Base-by-base conservation (phyloP, 2,797 vertebrate genomes). In the Merluccius polli region DNA sequence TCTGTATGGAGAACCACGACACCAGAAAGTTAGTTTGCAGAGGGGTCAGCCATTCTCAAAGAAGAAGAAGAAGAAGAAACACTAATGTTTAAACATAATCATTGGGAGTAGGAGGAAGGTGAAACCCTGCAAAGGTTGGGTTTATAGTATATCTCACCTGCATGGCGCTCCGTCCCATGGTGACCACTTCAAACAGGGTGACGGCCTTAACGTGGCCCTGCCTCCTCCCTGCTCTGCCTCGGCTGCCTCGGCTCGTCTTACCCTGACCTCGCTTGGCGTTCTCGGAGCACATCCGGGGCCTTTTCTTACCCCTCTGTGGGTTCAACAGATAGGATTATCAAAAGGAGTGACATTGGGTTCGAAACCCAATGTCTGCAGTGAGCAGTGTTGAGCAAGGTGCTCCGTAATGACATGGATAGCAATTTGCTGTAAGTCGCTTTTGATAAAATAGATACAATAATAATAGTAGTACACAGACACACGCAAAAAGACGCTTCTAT, bases 111-210 rank as follows among this genome's bases (percentile, higher is more conserved):
- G 21, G 52, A 59, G 52, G 21, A 59, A 9, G 52, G 52, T 59
- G 21, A 59, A 24, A 8, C 52, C 21, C 52, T 21, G 52, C 21
- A n/a, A n/a, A 18, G 44, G 18, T 16, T 52, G 13, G 41, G 36
- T 13, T 31, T 13, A 18, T 5, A 0, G 1, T 11, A 32, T 27
- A 0, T 68, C 73, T 52, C 87, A 97, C 97, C 96, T 96, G 93
- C 92, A 98, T 96, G 82, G 96, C 96, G 3, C 83, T 92, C 81
- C 90, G 94, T 77, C 96, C 96, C 95, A 98, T 95, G 84, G 92
- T 95, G 88, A 98, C 81, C 87, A 97, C 97, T 85, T 98, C 95
- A 87, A 97, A 97, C 84, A 98, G 87, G 0, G 96, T 97, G 87
- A 98, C 95, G 0, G 95, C 93, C 86, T 97, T 94, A 75, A 95